Base-by-base conservation (phyloP, 2,113 vertebrate genomes). In the Trogon melanurus region DNA sequence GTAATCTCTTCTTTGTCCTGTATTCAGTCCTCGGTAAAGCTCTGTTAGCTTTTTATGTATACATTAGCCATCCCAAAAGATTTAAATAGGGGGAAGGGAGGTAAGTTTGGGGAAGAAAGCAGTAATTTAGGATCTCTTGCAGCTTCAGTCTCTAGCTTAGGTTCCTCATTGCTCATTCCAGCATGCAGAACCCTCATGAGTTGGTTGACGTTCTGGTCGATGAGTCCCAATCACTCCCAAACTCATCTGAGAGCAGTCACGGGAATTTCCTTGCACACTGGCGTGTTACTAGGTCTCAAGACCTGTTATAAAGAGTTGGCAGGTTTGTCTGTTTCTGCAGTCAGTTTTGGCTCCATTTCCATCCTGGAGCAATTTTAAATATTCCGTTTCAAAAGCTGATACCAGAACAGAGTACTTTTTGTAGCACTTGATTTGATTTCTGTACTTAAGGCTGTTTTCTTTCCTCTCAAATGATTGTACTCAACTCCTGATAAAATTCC, bases 401-500 rank as follows among this genome's bases (percentile, higher is more conserved):
- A 96, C 65, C 70, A 82, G 86, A 93, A 92, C 85, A 94, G 66
- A 81, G 48, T 74, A 86, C 69, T 81, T 94, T 88, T 79, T 93
- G 80, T 87, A 74, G 83, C 53, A 57, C 69, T 93, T 81, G 57
- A 60, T 88, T 89, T 94, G 51, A 92, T 93, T 95, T 94, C 73
- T 95, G 30, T 81, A 85, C 93, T 89, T 84, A 51, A 61, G 58
- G 47, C 79, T 96, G 94, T 95, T 96, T 96, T 94, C 75, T 86
- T 91, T 94, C 73, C 82, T 92, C 76, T 89, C 23, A 84, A 92
- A 82, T 1, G 9, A 32, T 57, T 95, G 73, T 91, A 85, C 78
- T 93, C 58, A 75, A 65, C 85, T 79, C 57, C 88, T 85, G 96
- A 96, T 95, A 96, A 96, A 94, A 96, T 94, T 95, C 85, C 86